These are phyloP conservation scores for Drosophila willistoni DNA, from an alignment of 1,140 invertebrate genomes.

Conservation along the genomic window DNA sequence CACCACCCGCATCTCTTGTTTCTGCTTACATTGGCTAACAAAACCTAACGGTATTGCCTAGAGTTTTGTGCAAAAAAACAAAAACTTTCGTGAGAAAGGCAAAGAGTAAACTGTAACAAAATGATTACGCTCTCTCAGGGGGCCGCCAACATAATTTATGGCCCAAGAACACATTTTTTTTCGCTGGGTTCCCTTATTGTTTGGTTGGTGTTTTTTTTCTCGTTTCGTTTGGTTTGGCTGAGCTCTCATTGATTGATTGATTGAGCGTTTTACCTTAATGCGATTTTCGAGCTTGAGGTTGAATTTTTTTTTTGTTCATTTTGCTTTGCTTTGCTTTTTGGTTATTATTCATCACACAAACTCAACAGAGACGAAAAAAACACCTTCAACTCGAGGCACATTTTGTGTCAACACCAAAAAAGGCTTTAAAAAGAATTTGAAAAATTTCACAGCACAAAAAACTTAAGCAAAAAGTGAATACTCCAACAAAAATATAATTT, in stretches of 20 bases:
- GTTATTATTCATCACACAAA: slow-evolving; percentile 50
- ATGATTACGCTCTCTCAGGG: slow-evolving; percentile 61
- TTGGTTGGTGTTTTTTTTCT: slow-evolving; percentile 19
- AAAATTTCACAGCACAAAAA: neutral
- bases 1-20: neutral
- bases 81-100: slow-evolving; percentile 63
- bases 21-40: slow-evolving; percentile 39
- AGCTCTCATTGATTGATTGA: slow-evolving; percentile 57
- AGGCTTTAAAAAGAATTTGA: slow-evolving; percentile 6
- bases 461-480: neutral
- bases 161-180: slow-evolving; percentile 48
- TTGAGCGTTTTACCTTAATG: slow-evolving; percentile 51
- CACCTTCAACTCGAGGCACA: slow-evolving; percentile 21
- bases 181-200: neutral
- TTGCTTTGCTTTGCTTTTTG: slow-evolving; percentile 29
- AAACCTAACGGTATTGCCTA: slow-evolving; percentile 67
- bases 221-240: slow-evolving; percentile 1
- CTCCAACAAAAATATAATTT: too few relatives aligned
- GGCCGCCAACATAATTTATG: slow-evolving; percentile 66
- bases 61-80: slow-evolving; percentile 37
- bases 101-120: slow-evolving; percentile 71
- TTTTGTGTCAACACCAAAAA: slow-evolving; percentile 37
- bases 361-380: neutral
- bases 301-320: slow-evolving; percentile 6
- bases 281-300: slow-evolving; percentile 35